These are phyloP conservation scores for Dolichallabes microphthalmus DNA, from an alignment of 2,113 vertebrate species.

Conservation along the genomic window DNA sequence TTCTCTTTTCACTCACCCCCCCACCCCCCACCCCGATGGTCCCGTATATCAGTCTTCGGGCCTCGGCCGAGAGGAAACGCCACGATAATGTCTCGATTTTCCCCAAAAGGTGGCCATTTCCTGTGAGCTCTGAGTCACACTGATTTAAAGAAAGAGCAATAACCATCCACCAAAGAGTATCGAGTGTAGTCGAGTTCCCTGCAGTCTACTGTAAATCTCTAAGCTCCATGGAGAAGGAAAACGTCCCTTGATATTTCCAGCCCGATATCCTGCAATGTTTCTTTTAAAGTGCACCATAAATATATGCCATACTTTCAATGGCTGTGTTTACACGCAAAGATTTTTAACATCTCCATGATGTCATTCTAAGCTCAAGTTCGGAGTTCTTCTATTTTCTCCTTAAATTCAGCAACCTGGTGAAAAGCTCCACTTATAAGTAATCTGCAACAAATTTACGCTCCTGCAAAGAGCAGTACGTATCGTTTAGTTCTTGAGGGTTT, in stretches of 20 bases:
- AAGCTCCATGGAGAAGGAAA: not conserved
- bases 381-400: not conserved
- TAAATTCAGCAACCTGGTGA: not conserved
- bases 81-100: slow-evolving; percentile 52
- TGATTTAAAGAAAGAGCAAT: slow-evolving; percentile 25
- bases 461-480: not conserved
- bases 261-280: slow-evolving; percentile 5
- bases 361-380: not conserved
- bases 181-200: slow-evolving; percentile 5
- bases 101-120: slow-evolving; percentile 50
- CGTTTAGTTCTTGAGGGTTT: not conserved
- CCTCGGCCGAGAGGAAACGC: slow-evolving; percentile 44
- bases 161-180: slow-evolving; percentile 15
- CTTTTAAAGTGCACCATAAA: slow-evolving; percentile 25
- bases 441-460: not conserved
- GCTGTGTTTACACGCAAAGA: not conserved
- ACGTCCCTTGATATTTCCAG: slow-evolving; percentile 18
- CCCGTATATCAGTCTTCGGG: slow-evolving; percentile 43
- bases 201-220: slow-evolving; percentile 27
- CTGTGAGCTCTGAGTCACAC: slow-evolving; percentile 43
- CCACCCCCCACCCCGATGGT: not conserved
- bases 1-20: not conserved
- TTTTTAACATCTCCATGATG: not conserved
- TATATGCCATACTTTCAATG: not conserved
- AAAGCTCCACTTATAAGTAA: not conserved